Evolutionary conservation across 1,140 invertebrate species (phyloP), one percentile per base, ranked within the genome.

Genomic region (Drosophila lowei): DNA sequence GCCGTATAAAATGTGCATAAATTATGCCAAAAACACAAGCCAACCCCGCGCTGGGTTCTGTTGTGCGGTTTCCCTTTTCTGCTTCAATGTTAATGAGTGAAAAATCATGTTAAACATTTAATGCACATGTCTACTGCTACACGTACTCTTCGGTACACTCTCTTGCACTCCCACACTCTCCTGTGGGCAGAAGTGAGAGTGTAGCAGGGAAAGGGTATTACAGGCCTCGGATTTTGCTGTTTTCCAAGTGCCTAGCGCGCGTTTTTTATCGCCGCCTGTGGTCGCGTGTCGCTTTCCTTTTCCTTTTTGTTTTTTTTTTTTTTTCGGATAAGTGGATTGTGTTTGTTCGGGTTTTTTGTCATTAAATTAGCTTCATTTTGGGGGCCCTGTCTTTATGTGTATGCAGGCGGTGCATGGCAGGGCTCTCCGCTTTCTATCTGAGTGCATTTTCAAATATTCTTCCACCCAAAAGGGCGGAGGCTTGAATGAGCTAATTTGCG

Each of bases 51-150:
- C 28, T 28, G 57, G 18, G 18, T 48, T 48, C 30, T 30, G 42
- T 15, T 57, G 62, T 23, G 67, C 61, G 63, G 72, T 77, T 88
- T 88, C 77, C 50, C 21, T 30, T 21, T 47, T 41, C 53, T 18
- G 43, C 15, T 56, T 67, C 53, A 25, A 8, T 56, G 64, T 79
- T 88, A 88, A 83, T 88, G 83, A 88, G 83, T 88, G 66, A 88
- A 88, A 88, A 88, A 71, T 88, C 78, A 77, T 88, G 83, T 88
- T 83, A 59, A 83, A 76, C 83, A 86, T 88, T 86, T 76, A 86
- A 88, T 88, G 65, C 78, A 88, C 72, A 88, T 86, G 71, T 75
- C 68, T 53, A 60, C 48, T 53, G 60, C 48, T 52, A 30, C 8
- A 30, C 23, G 8, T 30, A 5, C 34, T 5, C 58, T 50, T 28